Percentiles rank a stretch among this genome's conserved stretches.
Conservation (phyloP, 1,140 invertebrate species). For the Procambarus clarkii region DNA sequence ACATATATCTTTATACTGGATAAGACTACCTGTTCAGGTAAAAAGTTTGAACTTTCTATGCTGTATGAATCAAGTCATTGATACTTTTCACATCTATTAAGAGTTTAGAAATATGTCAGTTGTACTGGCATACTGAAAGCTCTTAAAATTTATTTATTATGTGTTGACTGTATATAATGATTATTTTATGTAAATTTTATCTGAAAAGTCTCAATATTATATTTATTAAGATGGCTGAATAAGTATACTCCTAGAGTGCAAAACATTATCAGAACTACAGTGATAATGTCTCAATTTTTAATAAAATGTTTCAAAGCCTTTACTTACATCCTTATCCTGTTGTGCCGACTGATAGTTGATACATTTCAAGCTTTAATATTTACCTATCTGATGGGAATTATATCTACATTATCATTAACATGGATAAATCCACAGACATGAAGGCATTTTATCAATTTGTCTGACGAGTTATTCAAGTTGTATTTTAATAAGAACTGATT, state of each 20-base stretch:
- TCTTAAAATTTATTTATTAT: constrained; percentile 69
- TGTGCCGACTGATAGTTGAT: not conserved
- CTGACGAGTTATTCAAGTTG: too few species aligned
- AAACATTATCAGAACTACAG: constrained; percentile 67
- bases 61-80: constrained; percentile 47
- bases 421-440: too few species aligned
- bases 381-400: too few species aligned
- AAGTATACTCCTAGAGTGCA: constrained; percentile 70
- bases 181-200: constrained; percentile 71
- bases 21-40: constrained; percentile 66
- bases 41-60: constrained; percentile 49
- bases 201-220: constrained; percentile 70
- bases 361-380: too few species aligned
- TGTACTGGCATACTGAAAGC: constrained; percentile 60
- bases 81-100: constrained; percentile 22
- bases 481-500: too few species aligned
- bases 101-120: constrained; percentile 51
- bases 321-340: not conserved
- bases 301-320: constrained; percentile 64
- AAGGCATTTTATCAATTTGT: too few species aligned
- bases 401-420: too few species aligned
- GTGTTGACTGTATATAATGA: constrained; percentile 69
- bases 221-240: constrained; percentile 70
- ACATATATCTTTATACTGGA: constrained; percentile 26
- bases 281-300: constrained; percentile 70